Base-by-base conservation (phyloP, 1,140 invertebrate genomes). In the Drosophila suzukii region DNA sequence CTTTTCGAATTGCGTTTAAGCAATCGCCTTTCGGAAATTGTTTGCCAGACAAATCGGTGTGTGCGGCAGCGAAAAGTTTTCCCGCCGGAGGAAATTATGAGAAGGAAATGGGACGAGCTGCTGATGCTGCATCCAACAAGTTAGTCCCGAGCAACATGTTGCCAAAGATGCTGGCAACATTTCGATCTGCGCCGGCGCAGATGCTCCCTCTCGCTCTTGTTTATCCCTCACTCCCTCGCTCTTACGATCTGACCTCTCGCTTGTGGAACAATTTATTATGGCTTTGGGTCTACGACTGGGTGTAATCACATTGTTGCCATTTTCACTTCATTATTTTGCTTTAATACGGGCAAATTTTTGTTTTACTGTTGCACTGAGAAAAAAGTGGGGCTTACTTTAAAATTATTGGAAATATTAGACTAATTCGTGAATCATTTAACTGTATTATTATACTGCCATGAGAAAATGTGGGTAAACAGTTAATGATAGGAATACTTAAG, bases 301-400 rank as follows among this genome's bases (percentile, higher is more conserved):
- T 86, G 83, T 89, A 89, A 89, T 90, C 85, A 90, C 86, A 86
- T 90, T 86, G 88, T 90, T 90, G 86, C 86, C 86, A 86, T 90
- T 90, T 90, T 90, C 86, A 86, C 86, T 90, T 90, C 86, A 90
- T 90, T 86, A 90, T 90, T 85, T 89, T 89, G 81, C 81, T 75
- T 89, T 89, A 88, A 86, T 86, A 72, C 79, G 80, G 63, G 84
- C 74, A 73, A 90, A 83, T 81, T 90, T 70, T 90, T 75, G 80
- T 84, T 89, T 89, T 89, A 89, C 77, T 72, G 77, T 70, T 80
- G 66, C 65, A 68, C 60, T 4, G 38, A 7, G 7, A 65, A 15
- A 51, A 67, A 60, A 13, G 5, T 5, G 43, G 17, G 4, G 12
- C 5, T 12, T 12, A 8, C 17, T 24, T 24, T 20, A 6, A 6